Percentiles rank a stretch among this genome's conserved stretches.
These are phyloP conservation scores for Podocnemis expansa DNA, from an alignment of 2,113 vertebrate genomes.

Conservation along the genomic window DNA sequence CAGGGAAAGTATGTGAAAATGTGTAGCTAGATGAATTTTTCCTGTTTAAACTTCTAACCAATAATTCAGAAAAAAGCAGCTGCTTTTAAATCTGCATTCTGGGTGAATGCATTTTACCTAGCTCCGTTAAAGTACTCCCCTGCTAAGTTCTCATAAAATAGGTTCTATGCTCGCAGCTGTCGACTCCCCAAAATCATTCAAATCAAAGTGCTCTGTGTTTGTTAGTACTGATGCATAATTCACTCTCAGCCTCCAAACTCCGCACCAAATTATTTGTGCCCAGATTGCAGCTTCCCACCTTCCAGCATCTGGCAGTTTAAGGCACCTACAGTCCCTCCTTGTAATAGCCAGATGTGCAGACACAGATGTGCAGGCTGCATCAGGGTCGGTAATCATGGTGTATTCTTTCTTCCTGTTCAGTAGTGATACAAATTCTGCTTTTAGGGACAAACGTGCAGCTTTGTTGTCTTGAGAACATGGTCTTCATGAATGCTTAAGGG, in stretches of 20 bases:
- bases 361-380: neutral
- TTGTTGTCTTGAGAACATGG: neutral
- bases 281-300: neutral
- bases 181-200: constrained; percentile 26
- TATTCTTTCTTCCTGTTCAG: neutral
- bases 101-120: constrained; percentile 56
- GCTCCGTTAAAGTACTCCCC: constrained; percentile 56
- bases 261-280: neutral
- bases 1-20: neutral
- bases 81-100: constrained; percentile 61
- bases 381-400: no score
- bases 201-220: constrained; percentile 24
- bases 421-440: neutral
- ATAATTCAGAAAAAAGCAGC: constrained; percentile 37
- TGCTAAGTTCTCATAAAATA: constrained; percentile 52
- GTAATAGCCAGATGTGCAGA: neutral
- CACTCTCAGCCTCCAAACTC: neutral
- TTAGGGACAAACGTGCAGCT: neutral
- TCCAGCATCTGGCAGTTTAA: neutral
- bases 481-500: neutral
- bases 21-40: constrained; percentile 31
- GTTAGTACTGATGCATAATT: constrained; percentile 11
- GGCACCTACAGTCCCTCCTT: neutral
- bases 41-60: constrained; percentile 47
- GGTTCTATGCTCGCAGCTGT: neutral